These are phyloP conservation scores for Acropora tenuis DNA, from an alignment of 64 coral and sea anemone genomes.

Conservation along the genomic window DNA sequence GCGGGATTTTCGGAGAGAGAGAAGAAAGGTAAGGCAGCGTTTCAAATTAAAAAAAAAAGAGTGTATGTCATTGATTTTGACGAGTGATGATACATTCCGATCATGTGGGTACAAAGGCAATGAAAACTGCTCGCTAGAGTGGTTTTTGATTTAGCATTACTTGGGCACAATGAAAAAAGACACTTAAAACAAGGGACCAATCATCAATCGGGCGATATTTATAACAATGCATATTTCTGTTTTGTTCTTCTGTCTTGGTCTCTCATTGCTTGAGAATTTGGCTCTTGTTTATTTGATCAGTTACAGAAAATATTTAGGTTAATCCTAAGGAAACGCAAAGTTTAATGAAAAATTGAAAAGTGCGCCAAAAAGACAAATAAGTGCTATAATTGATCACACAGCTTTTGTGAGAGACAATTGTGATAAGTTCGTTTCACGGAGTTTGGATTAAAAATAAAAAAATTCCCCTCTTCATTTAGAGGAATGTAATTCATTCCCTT, in stretches of 20 bases:
- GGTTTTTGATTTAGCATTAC: background rate
- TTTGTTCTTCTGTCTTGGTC: background rate
- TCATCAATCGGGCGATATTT: background rate
- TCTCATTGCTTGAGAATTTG: background rate
- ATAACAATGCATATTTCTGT: background rate
- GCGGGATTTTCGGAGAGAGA: slow-evolving; percentile 11
- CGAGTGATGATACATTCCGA: background rate
- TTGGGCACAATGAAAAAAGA: background rate
- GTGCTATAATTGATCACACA: too few species aligned
- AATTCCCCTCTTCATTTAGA: too few species aligned
- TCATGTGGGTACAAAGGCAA: background rate
- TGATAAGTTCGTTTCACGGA: too few species aligned
- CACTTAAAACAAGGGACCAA: background rate
- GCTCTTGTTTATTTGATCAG: background rate
- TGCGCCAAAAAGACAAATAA: background rate
- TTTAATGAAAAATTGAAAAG: background rate
- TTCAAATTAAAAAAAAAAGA: background rate
- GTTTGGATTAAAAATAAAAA: too few species aligned
- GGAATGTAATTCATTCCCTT: too few species aligned
- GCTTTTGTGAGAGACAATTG: too few species aligned
- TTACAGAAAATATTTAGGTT: background rate
- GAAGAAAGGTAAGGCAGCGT: slow-evolving; percentile 10
- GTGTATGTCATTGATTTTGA: background rate
- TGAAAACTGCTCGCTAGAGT: background rate
- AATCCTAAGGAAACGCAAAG: background rate